Evolutionary conservation across 1,140 invertebrate genomes (phyloP).

Genomic region (Zaprionus taronus): DNA sequence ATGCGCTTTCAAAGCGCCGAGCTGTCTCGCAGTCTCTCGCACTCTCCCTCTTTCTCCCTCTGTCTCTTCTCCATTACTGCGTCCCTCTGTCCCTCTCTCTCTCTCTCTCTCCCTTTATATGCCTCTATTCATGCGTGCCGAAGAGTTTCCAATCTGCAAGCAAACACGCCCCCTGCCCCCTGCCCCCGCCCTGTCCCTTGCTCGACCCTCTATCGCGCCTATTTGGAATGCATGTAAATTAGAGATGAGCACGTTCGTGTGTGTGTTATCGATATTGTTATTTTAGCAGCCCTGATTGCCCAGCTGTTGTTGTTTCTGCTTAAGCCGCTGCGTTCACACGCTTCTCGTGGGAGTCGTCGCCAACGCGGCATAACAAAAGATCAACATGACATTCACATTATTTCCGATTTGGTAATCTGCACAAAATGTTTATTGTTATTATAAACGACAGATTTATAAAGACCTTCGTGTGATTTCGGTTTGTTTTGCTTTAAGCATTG

Average conservation of each 20-base stretch:
- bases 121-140: slow-evolving; percentile 71
- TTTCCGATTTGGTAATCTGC: slow-evolving; percentile 30
- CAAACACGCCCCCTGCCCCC: neutral
- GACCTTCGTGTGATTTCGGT: neutral
- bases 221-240: slow-evolving; percentile 43
- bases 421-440: slow-evolving; percentile 14
- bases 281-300: slow-evolving; percentile 16
- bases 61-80: neutral
- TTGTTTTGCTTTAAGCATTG: neutral
- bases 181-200: neutral
- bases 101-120: neutral
- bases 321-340: slow-evolving; percentile 16
- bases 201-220: slow-evolving; percentile 11
- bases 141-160: slow-evolving; percentile 6
- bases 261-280: slow-evolving; percentile 45
- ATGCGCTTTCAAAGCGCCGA: slow-evolving; percentile 70
- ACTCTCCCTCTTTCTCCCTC: neutral
- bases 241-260: slow-evolving; percentile 49
- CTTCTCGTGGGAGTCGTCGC: slow-evolving; percentile 16
- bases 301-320: slow-evolving; percentile 20
- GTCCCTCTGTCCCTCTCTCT: neutral
- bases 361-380: slow-evolving; percentile 1
- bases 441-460: slow-evolving; percentile 12
- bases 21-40: slow-evolving; percentile 20
- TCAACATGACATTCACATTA: slow-evolving; percentile 23